These are phyloP conservation scores for Rhingia rostrata DNA, from an alignment of 2,888 invertebrate species.

Conservation along the genomic window DNA sequence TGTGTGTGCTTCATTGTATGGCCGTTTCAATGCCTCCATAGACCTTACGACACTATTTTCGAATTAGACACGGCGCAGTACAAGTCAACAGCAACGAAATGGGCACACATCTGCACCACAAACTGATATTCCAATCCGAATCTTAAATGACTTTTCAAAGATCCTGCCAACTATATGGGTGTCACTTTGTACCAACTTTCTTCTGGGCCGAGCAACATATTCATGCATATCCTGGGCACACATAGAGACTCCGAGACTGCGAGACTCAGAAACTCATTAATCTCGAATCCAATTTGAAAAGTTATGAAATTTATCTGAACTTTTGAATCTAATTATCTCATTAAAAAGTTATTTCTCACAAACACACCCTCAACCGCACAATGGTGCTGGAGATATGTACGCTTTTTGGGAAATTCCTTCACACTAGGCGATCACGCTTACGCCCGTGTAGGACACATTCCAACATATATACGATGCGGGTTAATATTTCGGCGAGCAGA, in stretches of 20 bases:
- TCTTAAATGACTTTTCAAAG: constrained; percentile 45
- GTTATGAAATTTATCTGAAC: constrained; percentile 74
- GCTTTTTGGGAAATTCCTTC: constrained; percentile 42
- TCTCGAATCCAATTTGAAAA: constrained; percentile 72
- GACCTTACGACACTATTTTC: not conserved
- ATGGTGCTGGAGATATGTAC: not conserved
- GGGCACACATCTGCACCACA: constrained; percentile 47
- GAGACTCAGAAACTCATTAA: constrained; percentile 67
- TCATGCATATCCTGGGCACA: constrained; percentile 12
- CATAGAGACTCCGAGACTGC: too few relatives aligned
- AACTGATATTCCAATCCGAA: constrained; percentile 1
- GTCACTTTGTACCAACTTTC: constrained; percentile 40
- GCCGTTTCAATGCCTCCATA: not conserved
- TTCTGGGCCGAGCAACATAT: too few relatives aligned
- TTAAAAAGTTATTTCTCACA: constrained; percentile 81
- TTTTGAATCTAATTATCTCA: constrained; percentile 78
- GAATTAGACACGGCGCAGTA: not conserved
- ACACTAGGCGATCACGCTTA: constrained; percentile 45
- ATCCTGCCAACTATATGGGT: constrained; percentile 36
- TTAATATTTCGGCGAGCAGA: constrained; percentile 59
- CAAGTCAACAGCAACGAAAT: constrained; percentile 6
- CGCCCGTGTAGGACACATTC: constrained; percentile 28
- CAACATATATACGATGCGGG: constrained; percentile 46
- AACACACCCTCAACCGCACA: constrained; percentile 71
- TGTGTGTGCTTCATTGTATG: not conserved